Conservation (phyloP, 2,113 vertebrate species). For the Heliornis fulica region DNA sequence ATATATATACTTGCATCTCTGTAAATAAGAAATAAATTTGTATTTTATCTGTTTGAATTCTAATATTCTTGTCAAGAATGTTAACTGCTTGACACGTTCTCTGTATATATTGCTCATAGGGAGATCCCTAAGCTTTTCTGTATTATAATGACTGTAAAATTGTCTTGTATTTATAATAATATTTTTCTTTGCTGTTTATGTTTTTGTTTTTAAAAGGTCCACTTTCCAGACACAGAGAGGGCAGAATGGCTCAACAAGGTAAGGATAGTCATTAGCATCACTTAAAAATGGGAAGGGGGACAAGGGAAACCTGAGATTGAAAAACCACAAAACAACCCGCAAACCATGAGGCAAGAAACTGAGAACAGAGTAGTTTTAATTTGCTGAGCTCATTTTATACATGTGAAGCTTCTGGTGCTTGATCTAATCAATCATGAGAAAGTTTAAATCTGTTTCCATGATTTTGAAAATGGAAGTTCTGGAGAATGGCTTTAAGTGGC, state of each 20-base stretch:
- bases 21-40: background rate
- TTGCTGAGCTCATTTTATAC: background rate
- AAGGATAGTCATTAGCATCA: background rate
- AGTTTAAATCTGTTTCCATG: background rate
- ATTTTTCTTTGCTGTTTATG: background rate
- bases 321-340: background rate
- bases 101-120: background rate
- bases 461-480: background rate
- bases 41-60: background rate
- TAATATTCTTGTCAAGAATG: background rate
- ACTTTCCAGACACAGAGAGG: slow-evolving; percentile 95
- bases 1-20: background rate
- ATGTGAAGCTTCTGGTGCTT: background rate
- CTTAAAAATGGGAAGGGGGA: background rate
- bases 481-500: background rate
- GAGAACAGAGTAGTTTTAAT: background rate
- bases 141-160: background rate
- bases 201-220: slow-evolving; percentile 84
- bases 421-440: background rate
- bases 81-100: background rate
- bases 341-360: background rate
- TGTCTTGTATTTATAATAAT: background rate
- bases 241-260: slow-evolving; percentile 99
- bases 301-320: background rate
- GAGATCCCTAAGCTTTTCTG: background rate